Conservation (phyloP, 1,140 invertebrate species). For the Brachionus rotundiformis region DNA sequence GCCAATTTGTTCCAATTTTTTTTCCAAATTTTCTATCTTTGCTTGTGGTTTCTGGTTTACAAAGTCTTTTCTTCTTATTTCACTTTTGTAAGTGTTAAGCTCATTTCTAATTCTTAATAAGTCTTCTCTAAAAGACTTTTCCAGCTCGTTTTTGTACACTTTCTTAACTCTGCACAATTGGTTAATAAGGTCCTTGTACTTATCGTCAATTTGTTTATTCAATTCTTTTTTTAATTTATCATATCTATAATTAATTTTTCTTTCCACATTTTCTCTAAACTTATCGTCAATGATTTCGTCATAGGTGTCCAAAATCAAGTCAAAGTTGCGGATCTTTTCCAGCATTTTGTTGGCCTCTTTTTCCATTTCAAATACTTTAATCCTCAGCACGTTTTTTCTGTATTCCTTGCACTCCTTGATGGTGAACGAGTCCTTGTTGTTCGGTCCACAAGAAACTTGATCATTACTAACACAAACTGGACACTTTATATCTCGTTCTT, state of each 20-base stretch:
- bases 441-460: neutral
- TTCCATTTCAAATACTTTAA: neutral
- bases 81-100: neutral
- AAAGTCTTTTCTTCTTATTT: neutral
- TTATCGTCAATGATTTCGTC: neutral
- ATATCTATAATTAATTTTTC: neutral
- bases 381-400: neutral
- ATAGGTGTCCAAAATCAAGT: neutral
- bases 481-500: neutral
- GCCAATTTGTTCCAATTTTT: neutral
- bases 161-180: neutral
- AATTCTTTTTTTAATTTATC: neutral
- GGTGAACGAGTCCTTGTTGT: neutral
- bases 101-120: neutral
- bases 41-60: neutral
- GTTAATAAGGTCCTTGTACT: neutral
- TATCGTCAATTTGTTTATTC: neutral
- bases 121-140: neutral
- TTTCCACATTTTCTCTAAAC: neutral
- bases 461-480: neutral
- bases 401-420: neutral
- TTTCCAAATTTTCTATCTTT: neutral
- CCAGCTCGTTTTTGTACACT: neutral
- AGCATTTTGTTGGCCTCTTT: neutral
- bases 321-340: neutral